phyloP scores from a whole-genome alignment of 2,797 vertebrate species.

The Anniella stebbinsi region DNA sequence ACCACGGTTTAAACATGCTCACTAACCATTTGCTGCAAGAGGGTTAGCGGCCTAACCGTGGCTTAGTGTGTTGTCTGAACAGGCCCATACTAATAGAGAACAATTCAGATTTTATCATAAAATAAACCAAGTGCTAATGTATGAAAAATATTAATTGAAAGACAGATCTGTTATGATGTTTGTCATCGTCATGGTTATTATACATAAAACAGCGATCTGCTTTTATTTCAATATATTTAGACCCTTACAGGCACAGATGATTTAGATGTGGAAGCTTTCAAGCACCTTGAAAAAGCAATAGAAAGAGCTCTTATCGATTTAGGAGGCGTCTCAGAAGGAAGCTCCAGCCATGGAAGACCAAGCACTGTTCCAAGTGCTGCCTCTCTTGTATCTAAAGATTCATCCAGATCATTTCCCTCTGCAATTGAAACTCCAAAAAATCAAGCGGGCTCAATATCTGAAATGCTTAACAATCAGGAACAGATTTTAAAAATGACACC shows the following conservation, averaged over 20 bases:
- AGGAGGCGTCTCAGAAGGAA: constrained; percentile 44
- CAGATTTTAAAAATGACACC: constrained; percentile 52
- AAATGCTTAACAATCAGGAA: constrained; percentile 41
- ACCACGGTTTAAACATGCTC: too few species aligned
- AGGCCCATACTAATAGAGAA: background rate
- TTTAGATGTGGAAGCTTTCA: constrained; percentile 47
- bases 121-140: background rate
- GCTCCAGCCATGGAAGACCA: constrained; percentile 34
- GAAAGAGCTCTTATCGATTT: constrained; percentile 62
- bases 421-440: constrained; percentile 12
- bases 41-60: too few species aligned
- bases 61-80: too few species aligned
- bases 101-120: background rate
- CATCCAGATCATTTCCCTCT: constrained; percentile 27
- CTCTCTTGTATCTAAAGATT: constrained; percentile 31
- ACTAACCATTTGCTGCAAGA: too few species aligned
- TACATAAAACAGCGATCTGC: constrained; percentile 28
- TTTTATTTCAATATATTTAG: constrained; percentile 68
- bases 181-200: background rate
- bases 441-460: background rate
- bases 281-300: constrained; percentile 62
- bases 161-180: background rate
- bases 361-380: constrained; percentile 47
- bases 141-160: background rate
- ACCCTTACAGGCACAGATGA: constrained; percentile 67